Conservation (phyloP, 2,113 vertebrate genomes). For the Engystomops pustulosus region DNA sequence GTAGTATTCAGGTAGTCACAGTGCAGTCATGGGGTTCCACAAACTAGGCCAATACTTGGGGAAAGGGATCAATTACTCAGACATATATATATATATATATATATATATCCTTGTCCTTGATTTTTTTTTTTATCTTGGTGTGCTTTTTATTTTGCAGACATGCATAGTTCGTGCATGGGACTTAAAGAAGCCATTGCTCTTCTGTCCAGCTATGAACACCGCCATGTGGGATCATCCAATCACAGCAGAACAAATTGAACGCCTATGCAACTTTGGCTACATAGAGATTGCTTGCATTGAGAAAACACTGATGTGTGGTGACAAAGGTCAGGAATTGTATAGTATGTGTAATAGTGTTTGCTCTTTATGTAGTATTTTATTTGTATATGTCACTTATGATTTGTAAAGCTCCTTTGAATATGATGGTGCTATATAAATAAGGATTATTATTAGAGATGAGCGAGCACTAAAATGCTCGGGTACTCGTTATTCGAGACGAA, state of each 20-base stretch:
- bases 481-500: too few species aligned
- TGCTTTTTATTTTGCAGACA: slow-evolving; percentile 72
- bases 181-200: slow-evolving; percentile 84
- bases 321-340: slow-evolving; percentile 82
- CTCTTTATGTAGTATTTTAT: neutral
- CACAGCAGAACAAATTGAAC: slow-evolving; percentile 83
- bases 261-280: slow-evolving; percentile 87
- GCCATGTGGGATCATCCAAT: slow-evolving; percentile 96
- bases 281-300: slow-evolving; percentile 87
- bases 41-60: too few species aligned
- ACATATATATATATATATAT: too few species aligned
- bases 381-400: too few species aligned
- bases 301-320: slow-evolving; percentile 93
- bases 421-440: too few species aligned
- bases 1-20: too few species aligned
- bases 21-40: too few species aligned
- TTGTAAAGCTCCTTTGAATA: too few species aligned
- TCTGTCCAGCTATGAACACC: slow-evolving; percentile 99
- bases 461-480: too few species aligned
- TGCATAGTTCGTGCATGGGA: slow-evolving; percentile 96
- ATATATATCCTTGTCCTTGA: too few species aligned
- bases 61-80: too few species aligned
- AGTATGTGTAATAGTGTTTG: neutral
- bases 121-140: neutral
- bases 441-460: too few species aligned